Percentiles rank a stretch among this genome's conserved stretches.
phyloP scores from a whole-genome alignment of 1,140 invertebrate species.

The Sitophilus oryzae region DNA sequence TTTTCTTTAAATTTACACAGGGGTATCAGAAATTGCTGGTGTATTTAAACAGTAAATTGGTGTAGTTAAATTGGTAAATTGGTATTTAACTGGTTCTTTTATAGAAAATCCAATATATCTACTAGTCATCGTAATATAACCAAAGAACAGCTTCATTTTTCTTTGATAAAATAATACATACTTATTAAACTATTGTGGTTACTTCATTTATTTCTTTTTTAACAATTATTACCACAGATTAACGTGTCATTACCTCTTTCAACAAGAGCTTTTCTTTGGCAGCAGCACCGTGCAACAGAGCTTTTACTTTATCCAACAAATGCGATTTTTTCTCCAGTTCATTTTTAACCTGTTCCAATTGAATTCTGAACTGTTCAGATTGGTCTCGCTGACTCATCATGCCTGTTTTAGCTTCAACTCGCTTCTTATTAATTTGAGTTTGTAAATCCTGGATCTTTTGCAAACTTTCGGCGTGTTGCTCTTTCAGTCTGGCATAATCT shows the following conservation, averaged over 20 bases:
- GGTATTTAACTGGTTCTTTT: too few relatives aligned
- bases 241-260: constrained; percentile 49
- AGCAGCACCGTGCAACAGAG: constrained; percentile 50
- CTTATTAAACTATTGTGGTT: too few relatives aligned
- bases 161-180: too few relatives aligned
- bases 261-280: constrained; percentile 50
- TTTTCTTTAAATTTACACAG: too few relatives aligned
- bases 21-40: too few relatives aligned
- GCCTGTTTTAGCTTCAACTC: not conserved
- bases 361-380: not conserved
- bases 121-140: too few relatives aligned
- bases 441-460: constrained; percentile 46
- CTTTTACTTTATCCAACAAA: constrained; percentile 51
- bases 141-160: too few relatives aligned
- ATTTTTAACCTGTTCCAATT: constrained; percentile 39
- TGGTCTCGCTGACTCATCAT: constrained; percentile 11
- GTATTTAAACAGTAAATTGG: too few relatives aligned
- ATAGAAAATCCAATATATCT: too few relatives aligned
- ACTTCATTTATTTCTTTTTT: too few relatives aligned
- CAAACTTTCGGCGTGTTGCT: constrained; percentile 45
- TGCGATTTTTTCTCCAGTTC: constrained; percentile 51
- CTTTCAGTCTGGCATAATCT: constrained; percentile 35
- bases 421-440: constrained; percentile 43
- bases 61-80: too few relatives aligned
- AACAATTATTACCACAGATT: too few relatives aligned